Conservation (phyloP, 2,797 vertebrate genomes). For the Artibeus jamaicensis region DNA sequence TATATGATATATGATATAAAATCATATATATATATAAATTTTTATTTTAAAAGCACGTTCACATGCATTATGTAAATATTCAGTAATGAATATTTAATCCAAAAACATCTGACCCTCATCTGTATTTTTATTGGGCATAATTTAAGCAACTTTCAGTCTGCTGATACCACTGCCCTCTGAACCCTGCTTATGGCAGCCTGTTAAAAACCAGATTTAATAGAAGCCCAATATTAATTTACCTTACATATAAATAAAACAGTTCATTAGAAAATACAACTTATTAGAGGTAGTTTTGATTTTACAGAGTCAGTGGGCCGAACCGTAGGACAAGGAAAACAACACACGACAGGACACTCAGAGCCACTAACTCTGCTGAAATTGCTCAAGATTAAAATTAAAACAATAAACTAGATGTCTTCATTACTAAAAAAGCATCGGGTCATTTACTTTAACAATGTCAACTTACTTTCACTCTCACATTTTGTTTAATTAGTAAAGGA, state of each 20-base stretch:
- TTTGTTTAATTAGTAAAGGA: conserved; percentile 81
- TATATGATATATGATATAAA: no score
- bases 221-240: conserved; percentile 74
- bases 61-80: conserved; percentile 77
- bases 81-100: conserved; percentile 77
- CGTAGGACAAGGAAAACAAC: conserved; percentile 49
- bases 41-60: conserved; percentile 77
- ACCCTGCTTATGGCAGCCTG: conserved; percentile 72
- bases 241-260: conserved; percentile 73
- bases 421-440: conserved; percentile 80
- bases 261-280: conserved; percentile 76
- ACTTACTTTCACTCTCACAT: conserved; percentile 76
- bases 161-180: conserved; percentile 59
- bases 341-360: conserved; percentile 59
- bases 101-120: conserved; percentile 55
- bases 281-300: conserved; percentile 64
- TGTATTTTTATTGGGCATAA: conserved; percentile 72
- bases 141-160: conserved; percentile 64
- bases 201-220: conserved; percentile 77
- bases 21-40: not conserved
- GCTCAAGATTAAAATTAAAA: conserved; percentile 83
- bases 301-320: conserved; percentile 43
- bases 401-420: conserved; percentile 83
- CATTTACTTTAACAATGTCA: conserved; percentile 84
- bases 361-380: conserved; percentile 68